phyloP scores from a whole-genome alignment of 2,888 invertebrate species.

The Auanema freiburgensis region DNA sequence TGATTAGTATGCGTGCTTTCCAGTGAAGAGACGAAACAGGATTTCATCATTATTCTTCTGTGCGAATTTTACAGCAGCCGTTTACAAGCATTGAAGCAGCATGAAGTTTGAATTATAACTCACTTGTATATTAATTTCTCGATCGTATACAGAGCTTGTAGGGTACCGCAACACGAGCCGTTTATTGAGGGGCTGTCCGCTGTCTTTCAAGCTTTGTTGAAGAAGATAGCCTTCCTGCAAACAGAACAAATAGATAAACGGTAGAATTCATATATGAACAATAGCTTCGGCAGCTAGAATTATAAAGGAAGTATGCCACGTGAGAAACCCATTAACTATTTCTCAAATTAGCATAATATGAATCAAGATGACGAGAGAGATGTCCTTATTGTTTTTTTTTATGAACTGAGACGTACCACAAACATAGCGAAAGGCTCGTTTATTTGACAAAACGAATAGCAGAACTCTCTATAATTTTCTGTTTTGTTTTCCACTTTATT shows the following conservation, averaged over 20 bases:
- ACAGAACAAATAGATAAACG: not conserved
- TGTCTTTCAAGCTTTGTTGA: conserved; percentile 24
- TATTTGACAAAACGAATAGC: conserved; percentile 58
- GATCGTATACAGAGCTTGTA: conserved; percentile 49
- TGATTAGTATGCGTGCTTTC: not conserved
- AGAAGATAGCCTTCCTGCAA: conserved; percentile 41
- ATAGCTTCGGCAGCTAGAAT: too few species aligned
- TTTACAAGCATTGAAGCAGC: conserved; percentile 12
- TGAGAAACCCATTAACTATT: not conserved
- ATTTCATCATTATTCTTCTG: not conserved
- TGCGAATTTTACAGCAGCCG: not conserved
- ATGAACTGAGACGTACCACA: conserved; percentile 29
- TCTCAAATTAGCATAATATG: not conserved
- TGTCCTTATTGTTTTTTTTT: not conserved
- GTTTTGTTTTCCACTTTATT: conserved; percentile 30
- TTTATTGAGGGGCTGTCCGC: conserved; percentile 24
- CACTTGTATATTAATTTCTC: conserved; percentile 50
- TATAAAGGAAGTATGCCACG: too few species aligned
- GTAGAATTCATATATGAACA: too few species aligned
- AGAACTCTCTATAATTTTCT: conserved; percentile 54
- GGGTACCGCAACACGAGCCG: conserved; percentile 54
- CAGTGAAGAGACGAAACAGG: not conserved
- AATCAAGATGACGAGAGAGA: not conserved
- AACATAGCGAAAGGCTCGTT: conserved; percentile 60
- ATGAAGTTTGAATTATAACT: conserved; percentile 6